Percentiles rank a stretch among this genome's conserved stretches.
Evolutionary conservation across 2,113 vertebrate genomes (phyloP).

Genomic region (Aleadryas rufinucha): DNA sequence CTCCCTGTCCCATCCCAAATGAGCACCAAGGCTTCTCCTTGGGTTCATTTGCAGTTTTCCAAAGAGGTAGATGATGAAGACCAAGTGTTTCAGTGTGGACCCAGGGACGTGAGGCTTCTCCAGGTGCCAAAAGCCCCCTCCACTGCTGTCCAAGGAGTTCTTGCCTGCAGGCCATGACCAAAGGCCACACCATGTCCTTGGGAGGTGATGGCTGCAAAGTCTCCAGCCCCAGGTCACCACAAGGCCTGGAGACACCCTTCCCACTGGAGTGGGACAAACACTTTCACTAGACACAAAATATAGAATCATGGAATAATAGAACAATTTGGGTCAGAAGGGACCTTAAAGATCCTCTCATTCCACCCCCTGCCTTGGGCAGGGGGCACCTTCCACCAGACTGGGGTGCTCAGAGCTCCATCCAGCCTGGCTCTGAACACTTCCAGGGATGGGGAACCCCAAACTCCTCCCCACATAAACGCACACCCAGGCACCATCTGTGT

Average conservation of each 20-base stretch:
- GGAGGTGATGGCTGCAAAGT: not conserved
- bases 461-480: not conserved
- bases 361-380: not conserved
- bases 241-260: not conserved
- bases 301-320: not conserved
- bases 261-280: not conserved
- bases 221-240: not conserved
- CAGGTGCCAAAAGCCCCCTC: not conserved
- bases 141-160: not conserved
- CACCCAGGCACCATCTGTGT: not conserved
- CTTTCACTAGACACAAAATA: not conserved
- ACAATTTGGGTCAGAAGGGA: not conserved
- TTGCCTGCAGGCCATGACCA: not conserved
- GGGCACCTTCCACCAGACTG: not conserved
- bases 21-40: not conserved
- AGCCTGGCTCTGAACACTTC: not conserved
- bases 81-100: not conserved
- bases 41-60: not conserved
- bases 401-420: not conserved
- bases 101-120: not conserved
- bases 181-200: fast-evolving
- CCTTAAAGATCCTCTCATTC: not conserved
- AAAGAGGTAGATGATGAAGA: not conserved
- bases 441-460: not conserved
- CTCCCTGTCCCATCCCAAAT: not conserved